A percentile compares a stretch with the other conserved stretches of the same genome.
Conservation (phyloP, 2,888 invertebrate species). For the Octonoba sinensis region DNA sequence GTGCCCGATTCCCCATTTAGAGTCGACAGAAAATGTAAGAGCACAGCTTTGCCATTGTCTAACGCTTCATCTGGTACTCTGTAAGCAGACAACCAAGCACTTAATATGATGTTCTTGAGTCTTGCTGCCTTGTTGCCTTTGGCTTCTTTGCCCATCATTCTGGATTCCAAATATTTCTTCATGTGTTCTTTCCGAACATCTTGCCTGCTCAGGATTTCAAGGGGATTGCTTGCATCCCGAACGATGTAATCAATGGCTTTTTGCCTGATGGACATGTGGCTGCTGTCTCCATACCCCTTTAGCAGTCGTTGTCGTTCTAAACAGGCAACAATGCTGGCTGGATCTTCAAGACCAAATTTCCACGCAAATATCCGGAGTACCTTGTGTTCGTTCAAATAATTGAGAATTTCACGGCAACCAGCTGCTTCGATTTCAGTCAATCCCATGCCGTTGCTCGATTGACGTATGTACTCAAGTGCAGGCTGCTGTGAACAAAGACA, state of each 20-base stretch:
- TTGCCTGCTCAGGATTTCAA: slow-evolving; percentile 51
- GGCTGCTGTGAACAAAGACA: too few species aligned
- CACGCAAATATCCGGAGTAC: slow-evolving; percentile 52
- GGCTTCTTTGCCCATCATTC: slow-evolving; percentile 58
- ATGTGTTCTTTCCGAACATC: slow-evolving; percentile 55
- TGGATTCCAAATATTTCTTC: slow-evolving; percentile 57
- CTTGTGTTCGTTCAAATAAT: slow-evolving; percentile 55
- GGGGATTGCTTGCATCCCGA: slow-evolving; percentile 49
- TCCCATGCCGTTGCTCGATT: slow-evolving; percentile 21
- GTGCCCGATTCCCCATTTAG: slow-evolving; percentile 44
- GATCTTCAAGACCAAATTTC: slow-evolving; percentile 55
- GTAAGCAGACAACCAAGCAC: slow-evolving; percentile 47
- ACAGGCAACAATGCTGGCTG: slow-evolving; percentile 53
- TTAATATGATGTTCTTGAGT: slow-evolving; percentile 50
- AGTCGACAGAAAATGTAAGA: slow-evolving; percentile 44
- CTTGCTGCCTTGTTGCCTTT: slow-evolving; percentile 55
- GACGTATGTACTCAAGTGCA: too few species aligned
- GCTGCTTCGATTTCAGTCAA: slow-evolving; percentile 50
- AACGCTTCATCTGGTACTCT: slow-evolving; percentile 53
- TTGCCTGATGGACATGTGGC: slow-evolving; percentile 49
- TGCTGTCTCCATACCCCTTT: slow-evolving; percentile 54
- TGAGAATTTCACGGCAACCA: slow-evolving; percentile 51
- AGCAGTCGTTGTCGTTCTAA: slow-evolving; percentile 46
- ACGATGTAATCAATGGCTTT: slow-evolving; percentile 58
- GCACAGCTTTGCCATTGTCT: slow-evolving; percentile 54